Evolutionary conservation across 2,797 vertebrate species (phyloP).

Genomic region (Sciaenops ocellatus): DNA sequence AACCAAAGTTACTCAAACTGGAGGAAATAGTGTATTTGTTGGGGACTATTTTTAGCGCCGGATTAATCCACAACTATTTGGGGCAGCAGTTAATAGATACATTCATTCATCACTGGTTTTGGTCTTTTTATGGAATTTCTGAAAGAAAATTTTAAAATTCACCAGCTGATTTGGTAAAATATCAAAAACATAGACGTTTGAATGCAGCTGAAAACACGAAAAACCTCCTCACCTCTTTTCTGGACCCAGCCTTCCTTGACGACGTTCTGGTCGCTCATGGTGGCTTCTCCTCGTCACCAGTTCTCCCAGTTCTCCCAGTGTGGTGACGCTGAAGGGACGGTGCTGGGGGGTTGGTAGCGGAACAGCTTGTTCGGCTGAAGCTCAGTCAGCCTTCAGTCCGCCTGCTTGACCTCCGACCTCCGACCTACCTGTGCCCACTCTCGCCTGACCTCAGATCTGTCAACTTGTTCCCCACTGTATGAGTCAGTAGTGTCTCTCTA

Average conservation of each 20-base stretch:
- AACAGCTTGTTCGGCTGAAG: slow-evolving; percentile 30
- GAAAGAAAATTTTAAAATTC: not conserved
- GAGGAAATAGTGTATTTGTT: no score
- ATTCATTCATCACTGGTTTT: no score
- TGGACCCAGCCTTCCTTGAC: slow-evolving; percentile 89
- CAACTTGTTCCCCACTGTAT: not conserved
- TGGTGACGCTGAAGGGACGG: slow-evolving; percentile 63
- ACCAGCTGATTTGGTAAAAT: not conserved
- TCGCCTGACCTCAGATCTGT: slow-evolving; percentile 35
- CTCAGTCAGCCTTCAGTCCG: slow-evolving; percentile 56
- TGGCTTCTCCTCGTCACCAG: slow-evolving; percentile 74
- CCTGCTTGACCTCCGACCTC: slow-evolving; percentile 52
- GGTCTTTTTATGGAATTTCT: not conserved
- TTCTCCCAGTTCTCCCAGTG: slow-evolving; percentile 78
- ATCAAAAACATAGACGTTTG: not conserved
- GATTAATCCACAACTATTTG: slow-evolving; percentile 4
- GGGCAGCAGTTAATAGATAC: not conserved
- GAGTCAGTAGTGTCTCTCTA: not conserved
- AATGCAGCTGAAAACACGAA: not conserved
- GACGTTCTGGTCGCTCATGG: slow-evolving; percentile 88
- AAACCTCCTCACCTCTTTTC: slow-evolving; percentile 81
- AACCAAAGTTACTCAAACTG: no score
- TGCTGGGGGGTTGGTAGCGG: slow-evolving; percentile 23
- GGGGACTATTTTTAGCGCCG: not conserved
- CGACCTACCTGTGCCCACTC: slow-evolving; percentile 26